These are phyloP conservation scores for Microctonus brassicae DNA, from an alignment of 2,888 invertebrate genomes.

Conservation along the genomic window DNA sequence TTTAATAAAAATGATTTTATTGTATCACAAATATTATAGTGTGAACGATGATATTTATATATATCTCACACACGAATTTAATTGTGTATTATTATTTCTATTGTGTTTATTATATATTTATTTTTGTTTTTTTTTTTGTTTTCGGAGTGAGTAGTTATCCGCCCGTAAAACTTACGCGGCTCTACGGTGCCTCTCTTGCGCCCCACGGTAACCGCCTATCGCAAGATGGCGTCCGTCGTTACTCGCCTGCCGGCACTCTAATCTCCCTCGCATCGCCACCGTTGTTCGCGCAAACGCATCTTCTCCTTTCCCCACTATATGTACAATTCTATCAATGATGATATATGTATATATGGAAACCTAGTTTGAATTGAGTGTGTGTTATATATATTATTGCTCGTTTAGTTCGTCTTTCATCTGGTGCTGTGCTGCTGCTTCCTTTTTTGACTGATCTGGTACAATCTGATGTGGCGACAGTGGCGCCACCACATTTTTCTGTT, in stretches of 20 bases:
- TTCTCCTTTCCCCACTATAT: background rate
- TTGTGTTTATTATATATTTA: background rate
- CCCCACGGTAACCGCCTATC: conserved; percentile 79
- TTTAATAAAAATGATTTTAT: background rate
- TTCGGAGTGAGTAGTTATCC: background rate
- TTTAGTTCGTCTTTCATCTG: background rate
- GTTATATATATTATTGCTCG: too few species aligned
- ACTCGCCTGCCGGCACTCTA: conserved; percentile 45
- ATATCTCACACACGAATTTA: background rate
- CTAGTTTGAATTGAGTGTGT: too few species aligned
- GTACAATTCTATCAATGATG: too few species aligned
- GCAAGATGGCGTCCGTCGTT: conserved; percentile 77
- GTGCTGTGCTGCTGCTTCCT: background rate
- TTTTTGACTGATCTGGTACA: too few species aligned
- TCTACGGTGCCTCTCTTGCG: conserved; percentile 43
- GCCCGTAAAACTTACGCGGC: conserved; percentile 44
- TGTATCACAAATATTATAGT: background rate
- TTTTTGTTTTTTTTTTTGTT: background rate
- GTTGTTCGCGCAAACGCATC: conserved; percentile 22
- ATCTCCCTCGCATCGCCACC: conserved; percentile 34
- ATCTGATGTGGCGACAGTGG: background rate
- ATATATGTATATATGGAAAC: too few species aligned
- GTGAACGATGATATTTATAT: background rate
- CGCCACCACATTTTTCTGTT: background rate
- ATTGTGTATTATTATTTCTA: background rate